Evolutionary conservation across 2,888 invertebrate species (phyloP).

Genomic region (Galeruca laticollis): DNA sequence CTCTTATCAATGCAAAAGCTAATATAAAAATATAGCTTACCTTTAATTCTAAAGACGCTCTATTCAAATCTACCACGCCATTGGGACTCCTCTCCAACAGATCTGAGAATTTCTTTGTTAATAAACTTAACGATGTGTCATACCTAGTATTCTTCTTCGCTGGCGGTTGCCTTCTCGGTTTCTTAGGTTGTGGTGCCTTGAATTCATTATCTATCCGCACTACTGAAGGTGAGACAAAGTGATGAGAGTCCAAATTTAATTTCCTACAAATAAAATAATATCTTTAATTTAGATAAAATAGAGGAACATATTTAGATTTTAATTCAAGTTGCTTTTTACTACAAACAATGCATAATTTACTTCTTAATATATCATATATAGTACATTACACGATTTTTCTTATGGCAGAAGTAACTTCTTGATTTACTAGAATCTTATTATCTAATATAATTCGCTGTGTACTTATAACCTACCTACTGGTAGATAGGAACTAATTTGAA

Average conservation of each 20-base stretch:
- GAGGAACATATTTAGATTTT: no score
- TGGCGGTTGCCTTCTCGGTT: constrained; percentile 54
- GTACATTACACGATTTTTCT: no score
- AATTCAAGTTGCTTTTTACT: no score
- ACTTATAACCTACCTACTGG: no score
- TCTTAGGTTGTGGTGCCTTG: constrained; percentile 67
- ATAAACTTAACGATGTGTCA: constrained; percentile 94
- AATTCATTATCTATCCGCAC: constrained; percentile 71
- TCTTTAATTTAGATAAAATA: no score
- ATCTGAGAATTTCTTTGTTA: constrained; percentile 95
- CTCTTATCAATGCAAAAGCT: not conserved
- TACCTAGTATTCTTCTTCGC: constrained; percentile 73
- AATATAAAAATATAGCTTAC: constrained; percentile 7
- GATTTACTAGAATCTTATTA: no score
- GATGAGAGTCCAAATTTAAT: constrained; percentile 74
- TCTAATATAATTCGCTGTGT: no score
- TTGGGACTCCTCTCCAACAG: constrained; percentile 88
- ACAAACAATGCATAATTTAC: no score
- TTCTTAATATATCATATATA: no score
- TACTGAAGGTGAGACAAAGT: constrained; percentile 69
- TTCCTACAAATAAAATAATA: constrained; percentile 66
- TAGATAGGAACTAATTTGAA: no score
- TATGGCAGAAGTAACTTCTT: no score
- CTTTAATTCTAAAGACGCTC: constrained; percentile 88
- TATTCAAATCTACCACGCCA: constrained; percentile 91